A percentile compares a stretch with the other conserved stretches of the same genome.
These are phyloP conservation scores for Lepidocolaptes lacrymiger DNA, from an alignment of 2,797 vertebrate species.

Conservation along the genomic window DNA sequence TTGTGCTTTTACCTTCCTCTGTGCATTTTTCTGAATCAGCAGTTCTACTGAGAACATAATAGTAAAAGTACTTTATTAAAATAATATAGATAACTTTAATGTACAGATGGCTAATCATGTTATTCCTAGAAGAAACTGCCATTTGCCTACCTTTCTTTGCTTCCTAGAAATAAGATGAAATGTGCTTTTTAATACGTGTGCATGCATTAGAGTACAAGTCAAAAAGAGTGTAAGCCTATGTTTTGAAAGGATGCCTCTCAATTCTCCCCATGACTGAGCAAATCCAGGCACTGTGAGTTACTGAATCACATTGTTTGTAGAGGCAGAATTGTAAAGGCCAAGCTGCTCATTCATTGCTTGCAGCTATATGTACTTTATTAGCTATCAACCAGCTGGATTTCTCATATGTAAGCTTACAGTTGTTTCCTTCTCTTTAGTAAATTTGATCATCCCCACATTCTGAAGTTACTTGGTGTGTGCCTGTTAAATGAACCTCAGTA, in stretches of 20 bases:
- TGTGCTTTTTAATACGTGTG: not conserved
- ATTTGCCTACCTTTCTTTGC: not conserved
- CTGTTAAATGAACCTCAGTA: slow-evolving; percentile 80
- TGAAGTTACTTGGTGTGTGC: slow-evolving; percentile 78
- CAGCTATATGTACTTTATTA: not conserved
- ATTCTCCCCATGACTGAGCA: not conserved
- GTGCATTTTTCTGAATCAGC: not conserved
- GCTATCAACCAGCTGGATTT: not conserved
- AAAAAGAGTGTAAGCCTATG: not conserved
- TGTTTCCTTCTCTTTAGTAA: slow-evolving; percentile 68
- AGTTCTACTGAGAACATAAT: not conserved
- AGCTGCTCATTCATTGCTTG: not conserved
- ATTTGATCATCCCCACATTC: slow-evolving; percentile 82
- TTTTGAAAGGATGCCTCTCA: not conserved
- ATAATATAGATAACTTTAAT: not conserved
- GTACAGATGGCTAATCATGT: not conserved
- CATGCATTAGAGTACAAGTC: not conserved
- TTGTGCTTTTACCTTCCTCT: not conserved
- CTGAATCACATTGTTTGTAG: not conserved
- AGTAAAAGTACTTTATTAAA: not conserved
- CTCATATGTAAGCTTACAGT: not conserved
- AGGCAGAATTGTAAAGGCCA: not conserved
- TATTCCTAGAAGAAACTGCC: not conserved
- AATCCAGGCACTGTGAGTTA: not conserved
- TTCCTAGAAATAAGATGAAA: not conserved